Conservation (phyloP, 2,113 vertebrate genomes). For the Tympanuchus pallidicinctus region DNA sequence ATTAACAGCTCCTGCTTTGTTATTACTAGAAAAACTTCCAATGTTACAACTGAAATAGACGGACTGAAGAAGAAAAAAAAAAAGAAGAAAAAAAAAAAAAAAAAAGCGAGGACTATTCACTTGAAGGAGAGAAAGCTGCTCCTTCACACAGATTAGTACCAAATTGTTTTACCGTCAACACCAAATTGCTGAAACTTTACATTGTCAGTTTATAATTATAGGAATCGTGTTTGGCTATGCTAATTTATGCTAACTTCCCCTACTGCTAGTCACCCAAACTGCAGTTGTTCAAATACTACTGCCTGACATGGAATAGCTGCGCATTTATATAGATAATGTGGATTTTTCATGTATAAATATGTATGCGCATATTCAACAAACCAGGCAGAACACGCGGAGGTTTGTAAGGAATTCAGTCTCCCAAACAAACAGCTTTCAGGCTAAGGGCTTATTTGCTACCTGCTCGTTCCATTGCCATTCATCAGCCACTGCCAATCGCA, state of each 20-base stretch:
- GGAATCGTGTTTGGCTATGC: slow-evolving; percentile 2
- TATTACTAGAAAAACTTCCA: not conserved
- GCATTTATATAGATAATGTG: not conserved
- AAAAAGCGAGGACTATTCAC: not conserved
- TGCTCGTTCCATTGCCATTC: not conserved
- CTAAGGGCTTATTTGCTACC: not conserved
- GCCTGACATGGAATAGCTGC: not conserved
- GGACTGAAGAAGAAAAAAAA: not conserved
- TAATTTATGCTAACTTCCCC: not conserved
- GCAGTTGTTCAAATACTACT: not conserved
- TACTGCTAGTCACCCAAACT: not conserved
- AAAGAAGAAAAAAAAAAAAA: not conserved
- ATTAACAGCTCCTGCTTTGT: not conserved
- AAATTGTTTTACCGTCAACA: not conserved
- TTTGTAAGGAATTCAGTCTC: slow-evolving; percentile 14
- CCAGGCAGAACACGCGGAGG: not conserved
- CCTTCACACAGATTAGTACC: not conserved
- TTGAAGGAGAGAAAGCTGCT: not conserved
- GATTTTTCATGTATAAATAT: not conserved
- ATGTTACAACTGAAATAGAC: not conserved
- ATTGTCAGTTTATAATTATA: not conserved
- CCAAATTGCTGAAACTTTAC: slow-evolving; percentile 5
- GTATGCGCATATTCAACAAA: not conserved
- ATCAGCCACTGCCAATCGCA: slow-evolving; percentile 19
- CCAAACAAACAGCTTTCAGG: not conserved